These are phyloP conservation scores for Neodiprion fabricii DNA, from an alignment of 1,140 invertebrate species.

Conservation along the genomic window DNA sequence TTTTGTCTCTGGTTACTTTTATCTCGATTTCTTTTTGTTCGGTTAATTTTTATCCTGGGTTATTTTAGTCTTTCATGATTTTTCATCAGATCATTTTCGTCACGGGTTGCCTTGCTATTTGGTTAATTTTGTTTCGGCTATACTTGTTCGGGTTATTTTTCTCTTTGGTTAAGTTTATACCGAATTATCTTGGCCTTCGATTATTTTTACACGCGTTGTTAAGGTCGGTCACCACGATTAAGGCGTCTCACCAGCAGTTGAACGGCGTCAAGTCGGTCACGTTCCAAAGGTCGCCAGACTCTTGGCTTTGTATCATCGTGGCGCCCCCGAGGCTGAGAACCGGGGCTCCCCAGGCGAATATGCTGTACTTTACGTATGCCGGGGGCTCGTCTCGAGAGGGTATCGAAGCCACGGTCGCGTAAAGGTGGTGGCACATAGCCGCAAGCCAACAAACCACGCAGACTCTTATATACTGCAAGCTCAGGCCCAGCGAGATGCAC, in stretches of 20 bases:
- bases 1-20: too few species aligned
- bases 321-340: constrained; percentile 51
- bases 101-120: too few species aligned
- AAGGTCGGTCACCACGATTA: neutral
- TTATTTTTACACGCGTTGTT: neutral
- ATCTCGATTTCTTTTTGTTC: too few species aligned
- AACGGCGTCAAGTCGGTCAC: constrained; percentile 53
- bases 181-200: too few species aligned
- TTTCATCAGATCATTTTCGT: too few species aligned
- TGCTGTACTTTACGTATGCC: constrained; percentile 59
- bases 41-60: too few species aligned
- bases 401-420: constrained; percentile 56
- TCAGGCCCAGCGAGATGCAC: constrained; percentile 68
- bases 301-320: constrained; percentile 46
- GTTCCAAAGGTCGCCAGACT: constrained; percentile 50
- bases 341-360: constrained; percentile 62
- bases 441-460: constrained; percentile 70
- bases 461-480: constrained; percentile 68
- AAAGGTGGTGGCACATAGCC: constrained; percentile 68
- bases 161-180: too few species aligned
- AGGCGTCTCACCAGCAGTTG: constrained; percentile 57
- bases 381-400: constrained; percentile 54
- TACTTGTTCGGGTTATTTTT: too few species aligned
- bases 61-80: too few species aligned
- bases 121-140: too few species aligned